These are phyloP conservation scores for Myotis planiceps DNA, from an alignment of 2,797 vertebrate genomes.

Conservation along the genomic window DNA sequence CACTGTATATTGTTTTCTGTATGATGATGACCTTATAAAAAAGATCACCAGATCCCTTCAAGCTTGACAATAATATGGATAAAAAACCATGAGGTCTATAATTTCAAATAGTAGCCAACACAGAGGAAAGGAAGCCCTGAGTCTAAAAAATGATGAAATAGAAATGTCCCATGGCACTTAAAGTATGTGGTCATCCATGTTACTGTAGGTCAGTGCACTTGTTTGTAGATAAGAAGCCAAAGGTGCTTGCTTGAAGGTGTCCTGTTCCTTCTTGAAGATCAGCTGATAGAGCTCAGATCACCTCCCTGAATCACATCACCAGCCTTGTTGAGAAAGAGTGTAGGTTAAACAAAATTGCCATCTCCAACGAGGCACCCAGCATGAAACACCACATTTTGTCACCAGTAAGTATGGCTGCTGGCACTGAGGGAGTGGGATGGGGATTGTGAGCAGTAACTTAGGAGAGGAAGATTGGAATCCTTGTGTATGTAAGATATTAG, in stretches of 20 bases:
- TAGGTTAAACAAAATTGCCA: slow-evolving; percentile 69
- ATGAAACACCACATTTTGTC: slow-evolving; percentile 44
- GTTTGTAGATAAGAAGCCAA: slow-evolving; percentile 45
- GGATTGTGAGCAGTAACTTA: neutral
- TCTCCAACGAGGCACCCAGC: slow-evolving; percentile 8
- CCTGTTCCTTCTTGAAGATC: slow-evolving; percentile 13
- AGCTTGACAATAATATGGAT: neutral
- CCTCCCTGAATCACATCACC: slow-evolving; percentile 57
- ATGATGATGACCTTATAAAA: neutral
- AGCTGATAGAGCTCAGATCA: slow-evolving; percentile 48
- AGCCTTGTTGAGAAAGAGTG: slow-evolving; percentile 52
- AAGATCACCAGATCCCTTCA: neutral
- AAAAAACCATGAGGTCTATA: neutral
- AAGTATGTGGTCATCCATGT: neutral
- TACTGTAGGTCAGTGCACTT: neutral
- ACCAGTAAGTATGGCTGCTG: slow-evolving; percentile 52
- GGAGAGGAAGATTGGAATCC: slow-evolving; percentile 17
- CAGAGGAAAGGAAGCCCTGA: neutral
- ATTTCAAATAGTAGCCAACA: neutral
- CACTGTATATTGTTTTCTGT: neutral
- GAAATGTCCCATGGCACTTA: neutral
- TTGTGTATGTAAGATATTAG: neutral
- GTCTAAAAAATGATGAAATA: neutral
- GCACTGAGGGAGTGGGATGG: slow-evolving; percentile 29
- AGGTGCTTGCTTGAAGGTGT: slow-evolving; percentile 48